Evolutionary conservation across 2,797 vertebrate genomes (phyloP).

Genomic region (Brachymystax lenok): DNA sequence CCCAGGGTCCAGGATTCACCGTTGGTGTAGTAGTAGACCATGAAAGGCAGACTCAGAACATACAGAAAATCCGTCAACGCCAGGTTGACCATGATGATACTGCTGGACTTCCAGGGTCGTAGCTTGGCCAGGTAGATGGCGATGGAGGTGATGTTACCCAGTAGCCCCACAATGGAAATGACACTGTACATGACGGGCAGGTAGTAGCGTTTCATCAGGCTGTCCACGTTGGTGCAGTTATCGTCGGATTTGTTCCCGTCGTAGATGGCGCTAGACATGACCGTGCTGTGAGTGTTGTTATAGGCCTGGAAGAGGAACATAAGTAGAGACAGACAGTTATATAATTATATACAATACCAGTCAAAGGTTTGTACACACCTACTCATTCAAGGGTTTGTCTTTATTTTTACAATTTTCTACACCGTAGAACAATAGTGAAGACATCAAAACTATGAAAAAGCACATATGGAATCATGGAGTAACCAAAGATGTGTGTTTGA

Average conservation of each 20-base stretch:
- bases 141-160: conserved; percentile 78
- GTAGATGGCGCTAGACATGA: conserved; percentile 31
- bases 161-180: conserved; percentile 81
- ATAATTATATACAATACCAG: not conserved
- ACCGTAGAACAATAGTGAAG: too few species aligned
- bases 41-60: conserved; percentile 80
- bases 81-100: conserved; percentile 85
- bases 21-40: conserved; percentile 77
- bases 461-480: too few species aligned
- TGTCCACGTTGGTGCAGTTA: conserved; percentile 53
- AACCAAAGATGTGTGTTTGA: too few species aligned
- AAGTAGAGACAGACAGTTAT: not conserved
- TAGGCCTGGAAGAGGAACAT: not conserved
- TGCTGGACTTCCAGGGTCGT: conserved; percentile 86
- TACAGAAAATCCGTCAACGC: conserved; percentile 82
- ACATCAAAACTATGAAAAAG: too few species aligned
- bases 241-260: not conserved
- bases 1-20: conserved; percentile 77
- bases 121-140: conserved; percentile 79
- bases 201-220: conserved; percentile 51
- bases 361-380: too few species aligned
- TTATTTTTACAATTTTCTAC: too few species aligned
- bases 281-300: not conserved
- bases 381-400: too few species aligned
- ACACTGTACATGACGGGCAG: conserved; percentile 71